Evolutionary conservation across 1,140 invertebrate genomes (phyloP).

Genomic region (Babylonia areolata): DNA sequence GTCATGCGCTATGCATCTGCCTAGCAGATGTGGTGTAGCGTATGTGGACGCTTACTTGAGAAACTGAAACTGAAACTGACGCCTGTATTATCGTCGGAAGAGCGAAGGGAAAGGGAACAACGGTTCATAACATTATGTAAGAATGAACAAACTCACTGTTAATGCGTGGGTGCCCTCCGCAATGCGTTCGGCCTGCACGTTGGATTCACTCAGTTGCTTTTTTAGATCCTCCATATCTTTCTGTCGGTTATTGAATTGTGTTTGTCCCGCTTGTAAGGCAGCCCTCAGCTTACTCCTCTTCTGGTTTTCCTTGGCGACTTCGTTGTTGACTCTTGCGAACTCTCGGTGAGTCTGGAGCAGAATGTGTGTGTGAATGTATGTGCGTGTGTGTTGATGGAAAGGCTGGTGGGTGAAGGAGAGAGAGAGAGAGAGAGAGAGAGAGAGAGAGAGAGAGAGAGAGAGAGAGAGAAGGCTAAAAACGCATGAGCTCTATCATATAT

Average conservation of each 20-base stretch:
- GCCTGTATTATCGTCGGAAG: no score
- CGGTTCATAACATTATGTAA: no score
- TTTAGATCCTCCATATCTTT: constrained; percentile 9
- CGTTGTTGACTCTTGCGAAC: not conserved
- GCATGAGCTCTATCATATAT: no score
- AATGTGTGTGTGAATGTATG: no score
- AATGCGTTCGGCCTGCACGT: not conserved
- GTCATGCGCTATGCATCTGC: no score
- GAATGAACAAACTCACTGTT: not conserved
- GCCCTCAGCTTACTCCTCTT: not conserved
- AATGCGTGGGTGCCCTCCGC: not conserved
- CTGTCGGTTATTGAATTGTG: not conserved
- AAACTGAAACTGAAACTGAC: no score
- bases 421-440: not conserved
- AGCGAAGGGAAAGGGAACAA: no score
- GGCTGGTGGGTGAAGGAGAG: not conserved
- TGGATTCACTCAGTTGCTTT: not conserved
- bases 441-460: not conserved
- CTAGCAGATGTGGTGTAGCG: no score
- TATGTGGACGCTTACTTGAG: no score
- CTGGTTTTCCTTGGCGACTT: not conserved
- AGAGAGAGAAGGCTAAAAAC: no score
- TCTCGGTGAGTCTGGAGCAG: not conserved
- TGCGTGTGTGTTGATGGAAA: no score
- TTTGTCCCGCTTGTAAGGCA: no score